These are phyloP conservation scores for Drosophila kepulauana DNA, from an alignment of 1,140 invertebrate genomes.

Conservation along the genomic window DNA sequence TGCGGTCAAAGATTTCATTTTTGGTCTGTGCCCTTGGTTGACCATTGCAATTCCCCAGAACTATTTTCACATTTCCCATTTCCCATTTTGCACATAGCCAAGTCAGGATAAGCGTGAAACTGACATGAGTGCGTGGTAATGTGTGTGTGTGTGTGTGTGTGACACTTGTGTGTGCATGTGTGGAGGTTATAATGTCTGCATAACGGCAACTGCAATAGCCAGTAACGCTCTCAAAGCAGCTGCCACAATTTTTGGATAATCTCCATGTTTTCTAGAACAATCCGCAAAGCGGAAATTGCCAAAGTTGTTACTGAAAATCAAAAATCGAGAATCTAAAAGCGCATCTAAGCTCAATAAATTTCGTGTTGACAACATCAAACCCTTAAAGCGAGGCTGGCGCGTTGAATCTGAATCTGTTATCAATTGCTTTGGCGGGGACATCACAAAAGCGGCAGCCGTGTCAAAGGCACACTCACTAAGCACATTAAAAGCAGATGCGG, in stretches of 20 bases:
- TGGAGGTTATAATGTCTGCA: neutral
- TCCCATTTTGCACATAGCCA: neutral
- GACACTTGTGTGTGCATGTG: neutral
- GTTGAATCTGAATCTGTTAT: conserved; percentile 65
- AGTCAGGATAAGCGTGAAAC: neutral
- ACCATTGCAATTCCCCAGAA: conserved; percentile 8
- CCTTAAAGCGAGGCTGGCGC: neutral
- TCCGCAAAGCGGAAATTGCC: conserved; percentile 2
- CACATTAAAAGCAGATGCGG: conserved; percentile 61
- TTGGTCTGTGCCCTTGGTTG: neutral
- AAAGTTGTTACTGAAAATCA: neutral
- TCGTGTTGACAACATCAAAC: conserved; percentile 17
- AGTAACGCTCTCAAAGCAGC: conserved; percentile 4
- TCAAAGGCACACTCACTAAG: conserved; percentile 32
- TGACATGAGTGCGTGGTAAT: neutral
- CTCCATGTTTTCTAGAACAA: neutral
- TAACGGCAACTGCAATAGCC: conserved; percentile 19
- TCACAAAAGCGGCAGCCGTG: conserved; percentile 23
- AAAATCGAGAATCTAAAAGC: conserved; percentile 34
- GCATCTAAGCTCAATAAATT: conserved; percentile 24
- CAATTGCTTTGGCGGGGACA: conserved; percentile 66
- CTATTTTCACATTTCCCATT: conserved; percentile 8
- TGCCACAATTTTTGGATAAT: conserved; percentile 17
- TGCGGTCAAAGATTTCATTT: conserved; percentile 25
- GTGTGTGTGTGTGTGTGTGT: neutral